phyloP scores from a whole-genome alignment of 2,113 vertebrate genomes.

The Cheirogaleus medius region DNA sequence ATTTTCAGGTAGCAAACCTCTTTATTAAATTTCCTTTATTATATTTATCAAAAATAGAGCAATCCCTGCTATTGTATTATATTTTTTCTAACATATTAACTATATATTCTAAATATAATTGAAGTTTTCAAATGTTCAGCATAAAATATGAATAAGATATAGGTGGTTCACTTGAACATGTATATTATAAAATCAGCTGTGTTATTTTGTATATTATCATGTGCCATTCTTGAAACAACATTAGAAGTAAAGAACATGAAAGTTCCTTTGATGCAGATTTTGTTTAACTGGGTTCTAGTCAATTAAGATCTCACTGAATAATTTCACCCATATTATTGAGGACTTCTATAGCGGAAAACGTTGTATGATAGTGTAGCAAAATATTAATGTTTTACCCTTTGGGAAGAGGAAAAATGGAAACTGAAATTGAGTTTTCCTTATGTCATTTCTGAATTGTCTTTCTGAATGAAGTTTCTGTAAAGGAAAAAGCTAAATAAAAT shows the following conservation, averaged over 20 bases:
- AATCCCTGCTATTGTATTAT: background rate
- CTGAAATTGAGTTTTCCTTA: background rate
- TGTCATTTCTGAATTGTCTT: background rate
- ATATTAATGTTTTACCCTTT: background rate
- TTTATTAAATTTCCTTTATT: background rate
- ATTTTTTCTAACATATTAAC: background rate
- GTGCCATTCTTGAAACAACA: background rate
- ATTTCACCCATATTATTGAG: background rate
- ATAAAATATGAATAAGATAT: background rate
- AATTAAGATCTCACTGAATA: background rate
- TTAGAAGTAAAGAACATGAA: background rate
- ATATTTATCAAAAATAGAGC: background rate
- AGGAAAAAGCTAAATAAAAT: background rate
- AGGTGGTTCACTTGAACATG: background rate
- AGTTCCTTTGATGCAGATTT: background rate
- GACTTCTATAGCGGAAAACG: fast-evolving
- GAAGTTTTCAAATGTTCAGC: background rate
- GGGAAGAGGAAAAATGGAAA: background rate
- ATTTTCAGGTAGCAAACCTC: background rate
- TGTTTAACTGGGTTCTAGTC: background rate
- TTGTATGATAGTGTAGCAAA: background rate
- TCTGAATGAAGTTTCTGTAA: background rate
- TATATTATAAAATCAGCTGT: background rate
- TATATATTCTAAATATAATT: background rate
- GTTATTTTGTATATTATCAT: background rate